A percentile compares a stretch with the other conserved stretches of the same genome.
phyloP scores from a whole-genome alignment of 1,140 invertebrate genomes.

The Pantala flavescens region DNA sequence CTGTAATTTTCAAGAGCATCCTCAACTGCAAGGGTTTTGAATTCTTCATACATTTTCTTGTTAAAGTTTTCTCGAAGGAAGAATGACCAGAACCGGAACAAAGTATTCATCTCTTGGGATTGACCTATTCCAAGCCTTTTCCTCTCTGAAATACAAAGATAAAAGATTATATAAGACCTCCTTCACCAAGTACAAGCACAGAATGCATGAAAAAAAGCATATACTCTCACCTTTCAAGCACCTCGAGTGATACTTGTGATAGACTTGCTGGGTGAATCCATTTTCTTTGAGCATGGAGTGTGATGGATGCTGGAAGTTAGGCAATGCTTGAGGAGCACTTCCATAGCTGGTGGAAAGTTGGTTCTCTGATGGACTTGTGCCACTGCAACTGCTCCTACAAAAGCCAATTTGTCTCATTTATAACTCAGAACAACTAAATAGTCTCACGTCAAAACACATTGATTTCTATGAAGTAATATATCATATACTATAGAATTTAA shows the following conservation, averaged over 20 bases:
- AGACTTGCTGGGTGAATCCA: slow-evolving; percentile 93
- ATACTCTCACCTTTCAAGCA: slow-evolving; percentile 72
- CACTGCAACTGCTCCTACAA: slow-evolving; percentile 53
- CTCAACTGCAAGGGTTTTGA: slow-evolving; percentile 78
- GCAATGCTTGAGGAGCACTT: slow-evolving; percentile 68
- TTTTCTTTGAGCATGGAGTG: slow-evolving; percentile 93
- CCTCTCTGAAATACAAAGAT: slow-evolving; percentile 51
- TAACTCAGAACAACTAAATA: too few relatives aligned
- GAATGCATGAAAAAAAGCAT: slow-evolving; percentile 17
- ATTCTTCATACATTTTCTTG: slow-evolving; percentile 96
- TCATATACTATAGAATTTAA: too few relatives aligned
- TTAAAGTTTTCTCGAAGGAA: slow-evolving; percentile 98
- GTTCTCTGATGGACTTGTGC: slow-evolving; percentile 56
- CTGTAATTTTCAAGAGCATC: slow-evolving; percentile 85
- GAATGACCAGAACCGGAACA: slow-evolving; percentile 99
- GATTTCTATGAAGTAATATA: too few relatives aligned
- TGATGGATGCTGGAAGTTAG: slow-evolving; percentile 90
- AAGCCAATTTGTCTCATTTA: too few relatives aligned
- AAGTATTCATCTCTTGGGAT: slow-evolving; percentile 93
- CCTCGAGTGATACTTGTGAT: slow-evolving; percentile 86
- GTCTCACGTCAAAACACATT: too few relatives aligned
- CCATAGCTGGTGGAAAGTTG: slow-evolving; percentile 53
- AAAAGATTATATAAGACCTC: background rate
- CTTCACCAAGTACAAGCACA: background rate
- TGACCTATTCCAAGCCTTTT: slow-evolving; percentile 85